Percentiles rank a stretch among this genome's conserved stretches.
These are phyloP conservation scores for Chydorus sphaericus DNA, from an alignment of 2,888 invertebrate genomes.

Conservation along the genomic window DNA sequence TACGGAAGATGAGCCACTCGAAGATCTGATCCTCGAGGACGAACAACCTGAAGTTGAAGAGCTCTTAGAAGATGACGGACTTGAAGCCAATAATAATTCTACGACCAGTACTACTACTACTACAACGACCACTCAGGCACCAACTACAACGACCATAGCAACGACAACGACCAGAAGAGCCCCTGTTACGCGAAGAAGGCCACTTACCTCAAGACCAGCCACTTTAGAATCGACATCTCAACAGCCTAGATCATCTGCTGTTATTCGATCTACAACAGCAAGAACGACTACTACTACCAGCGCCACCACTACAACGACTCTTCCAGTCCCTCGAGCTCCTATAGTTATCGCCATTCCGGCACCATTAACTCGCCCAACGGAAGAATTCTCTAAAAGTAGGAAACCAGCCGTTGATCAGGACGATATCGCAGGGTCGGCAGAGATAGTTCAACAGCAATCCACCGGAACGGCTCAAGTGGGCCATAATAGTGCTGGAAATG, in stretches of 20 bases:
- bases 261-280: too few relatives aligned
- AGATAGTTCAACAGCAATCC: neutral
- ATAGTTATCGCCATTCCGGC: constrained; percentile 8
- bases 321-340: neutral
- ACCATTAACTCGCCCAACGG: neutral
- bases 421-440: neutral
- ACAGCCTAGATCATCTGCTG: too few relatives aligned
- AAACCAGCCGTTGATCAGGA: constrained; percentile 4
- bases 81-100: neutral
- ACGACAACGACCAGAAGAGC: neutral
- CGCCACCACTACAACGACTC: constrained; percentile 9
- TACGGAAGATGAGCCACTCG: constrained; percentile 1
- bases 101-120: constrained; percentile 7
- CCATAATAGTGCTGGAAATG: constrained; percentile 2
- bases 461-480: neutral
- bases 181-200: neutral
- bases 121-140: constrained; percentile 2
- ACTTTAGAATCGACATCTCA: too few relatives aligned
- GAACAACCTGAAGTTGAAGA: neutral
- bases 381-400: constrained; percentile 10
- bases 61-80: neutral
- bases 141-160: neutral
- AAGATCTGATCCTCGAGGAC: constrained; percentile 5
- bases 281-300: neutral
- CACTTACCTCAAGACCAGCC: neutral